phyloP scores from a whole-genome alignment of 2,113 vertebrate species.

The Plecotus auritus region DNA sequence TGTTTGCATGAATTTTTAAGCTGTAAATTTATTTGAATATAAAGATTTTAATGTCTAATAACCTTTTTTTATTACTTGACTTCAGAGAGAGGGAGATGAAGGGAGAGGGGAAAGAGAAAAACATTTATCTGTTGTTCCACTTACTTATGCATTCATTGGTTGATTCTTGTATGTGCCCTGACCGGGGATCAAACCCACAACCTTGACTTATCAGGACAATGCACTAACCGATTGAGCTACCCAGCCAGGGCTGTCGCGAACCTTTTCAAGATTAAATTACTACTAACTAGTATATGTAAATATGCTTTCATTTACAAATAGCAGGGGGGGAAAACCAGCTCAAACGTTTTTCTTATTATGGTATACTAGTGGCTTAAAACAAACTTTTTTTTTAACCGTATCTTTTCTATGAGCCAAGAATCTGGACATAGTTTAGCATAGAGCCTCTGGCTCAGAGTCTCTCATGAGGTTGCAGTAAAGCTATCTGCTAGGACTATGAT shows the following conservation, averaged over 20 bases:
- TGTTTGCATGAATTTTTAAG: constrained; percentile 4
- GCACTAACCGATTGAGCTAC: not conserved
- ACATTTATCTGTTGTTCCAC: too few species aligned
- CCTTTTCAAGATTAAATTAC: not conserved
- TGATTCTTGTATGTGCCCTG: not conserved
- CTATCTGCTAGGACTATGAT: not conserved
- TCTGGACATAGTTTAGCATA: not conserved
- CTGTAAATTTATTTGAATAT: not conserved
- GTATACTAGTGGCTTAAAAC: not conserved
- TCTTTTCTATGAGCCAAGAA: not conserved
- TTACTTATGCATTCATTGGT: not conserved
- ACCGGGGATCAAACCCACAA: not conserved
- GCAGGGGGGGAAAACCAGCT: not conserved
- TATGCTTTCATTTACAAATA: constrained; percentile 24
- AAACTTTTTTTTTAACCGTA: not conserved
- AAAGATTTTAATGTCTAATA: constrained; percentile 7
- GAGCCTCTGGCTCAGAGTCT: not conserved
- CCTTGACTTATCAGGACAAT: not conserved
- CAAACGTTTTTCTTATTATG: not conserved
- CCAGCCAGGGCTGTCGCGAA: not conserved
- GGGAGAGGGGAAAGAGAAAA: too few species aligned
- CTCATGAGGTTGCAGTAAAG: not conserved
- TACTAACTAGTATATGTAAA: not conserved
- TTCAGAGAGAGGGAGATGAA: too few species aligned
- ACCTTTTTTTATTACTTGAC: not conserved